Evolutionary conservation across 1,140 invertebrate genomes (phyloP), one percentile per base, ranked within the genome.

Genomic region (Oscheius sp.): DNA sequence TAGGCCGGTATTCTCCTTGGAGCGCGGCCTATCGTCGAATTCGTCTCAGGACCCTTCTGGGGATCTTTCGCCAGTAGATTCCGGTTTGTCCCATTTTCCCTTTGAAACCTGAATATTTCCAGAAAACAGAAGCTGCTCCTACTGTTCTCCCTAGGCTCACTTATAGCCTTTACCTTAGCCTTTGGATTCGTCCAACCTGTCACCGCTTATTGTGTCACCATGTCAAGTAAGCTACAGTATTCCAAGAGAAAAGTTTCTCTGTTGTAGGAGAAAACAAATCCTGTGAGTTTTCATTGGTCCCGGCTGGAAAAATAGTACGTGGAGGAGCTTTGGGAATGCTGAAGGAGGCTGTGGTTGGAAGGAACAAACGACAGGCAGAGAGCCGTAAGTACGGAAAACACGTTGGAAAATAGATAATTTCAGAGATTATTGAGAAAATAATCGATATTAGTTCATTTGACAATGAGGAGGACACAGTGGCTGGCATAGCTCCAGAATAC

Each of bases 121-220:
- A 68, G 66, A 58, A 68, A 68, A 38, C 66, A 72, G 93, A 95
- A 85, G 86, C 90, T 45, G 64, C 88, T 99, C 63, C 86, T 99
- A 42, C 85, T 99, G n/a, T 91, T 91, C 38, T 95, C 95, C 0
- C 86, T 99, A 15, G 89, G 91, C 2, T 93, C 92, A 67, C 97
- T 96, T 94, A 93, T 99, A 31, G 88, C 97, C 15, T 99, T 98
- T 86, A 99, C 95, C 4, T 87, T 97, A 59, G 92, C 94, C 0
- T 85, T 99, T 75, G 94, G 94, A 31, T 95, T 95, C 82, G 91
- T 98, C 68, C 91, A 95, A 81, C 95, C 96, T 0, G 90, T 92
- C 7, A 91, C 93, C 0, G 91, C 93, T 18, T 91, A 91, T 7
- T 98, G 96, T 84, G 87, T 91, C 42, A 23, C 42, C 42, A 45